A percentile compares a stretch with the other conserved stretches of the same genome.
phyloP scores from a whole-genome alignment of 2,888 invertebrate species.

The Brachylomia viminalis region DNA sequence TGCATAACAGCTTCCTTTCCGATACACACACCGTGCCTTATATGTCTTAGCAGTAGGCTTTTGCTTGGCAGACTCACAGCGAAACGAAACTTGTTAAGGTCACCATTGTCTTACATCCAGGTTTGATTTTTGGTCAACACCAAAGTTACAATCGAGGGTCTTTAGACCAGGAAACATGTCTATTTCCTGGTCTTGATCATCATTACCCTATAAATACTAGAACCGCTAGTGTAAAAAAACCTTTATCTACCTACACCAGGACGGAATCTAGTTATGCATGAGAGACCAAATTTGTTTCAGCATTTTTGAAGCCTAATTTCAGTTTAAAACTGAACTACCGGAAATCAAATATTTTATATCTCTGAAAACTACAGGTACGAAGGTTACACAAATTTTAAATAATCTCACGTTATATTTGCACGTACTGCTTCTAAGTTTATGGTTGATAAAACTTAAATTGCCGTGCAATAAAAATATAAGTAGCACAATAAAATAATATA shows the following conservation, averaged over 20 bases:
- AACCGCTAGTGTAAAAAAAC: conserved; percentile 1
- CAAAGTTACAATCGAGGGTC: not conserved
- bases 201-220: conserved; percentile 3
- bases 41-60: no score
- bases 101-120: no score
- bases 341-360: conserved; percentile 35
- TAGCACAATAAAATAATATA: conserved; percentile 33
- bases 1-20: not conserved
- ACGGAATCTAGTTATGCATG: conserved; percentile 49
- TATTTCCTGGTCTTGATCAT: not conserved
- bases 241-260: conserved; percentile 21
- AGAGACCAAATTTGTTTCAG: conserved; percentile 50
- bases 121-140: not conserved
- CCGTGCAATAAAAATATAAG: conserved; percentile 63
- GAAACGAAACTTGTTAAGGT: not conserved
- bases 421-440: conserved; percentile 49
- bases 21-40: not conserved
- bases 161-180: not conserved
- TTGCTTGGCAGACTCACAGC: not conserved
- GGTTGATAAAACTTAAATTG: conserved; percentile 61
- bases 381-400: conserved; percentile 45
- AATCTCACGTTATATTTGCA: conserved; percentile 56
- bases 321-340: conserved; percentile 43
- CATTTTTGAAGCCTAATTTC: conserved; percentile 28
- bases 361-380: conserved; percentile 26